Conservation (phyloP, 1,140 invertebrate genomes). For the Periplaneta americana region DNA sequence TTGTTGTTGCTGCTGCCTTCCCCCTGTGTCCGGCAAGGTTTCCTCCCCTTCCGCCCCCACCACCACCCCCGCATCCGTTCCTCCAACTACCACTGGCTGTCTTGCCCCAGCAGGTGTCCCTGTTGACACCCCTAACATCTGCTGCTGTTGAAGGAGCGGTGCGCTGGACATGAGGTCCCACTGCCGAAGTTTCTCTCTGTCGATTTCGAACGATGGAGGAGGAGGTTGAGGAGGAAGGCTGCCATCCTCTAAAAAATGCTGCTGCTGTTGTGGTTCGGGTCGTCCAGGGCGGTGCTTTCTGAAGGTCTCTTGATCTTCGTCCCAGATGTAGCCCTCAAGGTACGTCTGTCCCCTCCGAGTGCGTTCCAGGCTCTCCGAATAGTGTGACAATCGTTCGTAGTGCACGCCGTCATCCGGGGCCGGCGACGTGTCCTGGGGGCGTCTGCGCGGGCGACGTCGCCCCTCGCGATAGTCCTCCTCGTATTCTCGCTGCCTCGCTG, state of each 20-base stretch:
- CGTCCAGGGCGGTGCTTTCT: constrained; percentile 9
- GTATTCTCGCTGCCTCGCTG: constrained; percentile 20
- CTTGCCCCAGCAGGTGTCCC: not conserved
- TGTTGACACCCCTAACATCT: not conserved
- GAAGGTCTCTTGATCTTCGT: constrained; percentile 37
- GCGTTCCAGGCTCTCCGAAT: constrained; percentile 30
- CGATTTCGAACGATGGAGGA: constrained; percentile 57
- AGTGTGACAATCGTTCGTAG: constrained; percentile 37
- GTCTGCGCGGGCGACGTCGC: constrained; percentile 3
- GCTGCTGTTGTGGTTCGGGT: constrained; percentile 2
- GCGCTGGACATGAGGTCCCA: constrained; percentile 84
- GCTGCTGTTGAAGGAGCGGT: constrained; percentile 26
- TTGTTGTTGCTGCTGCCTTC: not conserved
- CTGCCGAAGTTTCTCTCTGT: constrained; percentile 77
- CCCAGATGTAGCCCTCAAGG: constrained; percentile 40
- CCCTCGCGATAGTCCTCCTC: constrained; percentile 28
- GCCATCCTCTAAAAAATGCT: constrained; percentile 51
- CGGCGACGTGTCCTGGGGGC: not conserved
- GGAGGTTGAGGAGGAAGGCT: constrained; percentile 22
- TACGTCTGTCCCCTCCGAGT: constrained; percentile 29
- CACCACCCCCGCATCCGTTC: not conserved
- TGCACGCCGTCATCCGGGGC: constrained; percentile 24
- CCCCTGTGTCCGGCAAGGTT: not conserved
- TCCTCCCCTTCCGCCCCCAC: not conserved
- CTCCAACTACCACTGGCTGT: not conserved